Base-by-base conservation (phyloP, 2,888 invertebrate genomes). In the Tupiocoris notatus region DNA sequence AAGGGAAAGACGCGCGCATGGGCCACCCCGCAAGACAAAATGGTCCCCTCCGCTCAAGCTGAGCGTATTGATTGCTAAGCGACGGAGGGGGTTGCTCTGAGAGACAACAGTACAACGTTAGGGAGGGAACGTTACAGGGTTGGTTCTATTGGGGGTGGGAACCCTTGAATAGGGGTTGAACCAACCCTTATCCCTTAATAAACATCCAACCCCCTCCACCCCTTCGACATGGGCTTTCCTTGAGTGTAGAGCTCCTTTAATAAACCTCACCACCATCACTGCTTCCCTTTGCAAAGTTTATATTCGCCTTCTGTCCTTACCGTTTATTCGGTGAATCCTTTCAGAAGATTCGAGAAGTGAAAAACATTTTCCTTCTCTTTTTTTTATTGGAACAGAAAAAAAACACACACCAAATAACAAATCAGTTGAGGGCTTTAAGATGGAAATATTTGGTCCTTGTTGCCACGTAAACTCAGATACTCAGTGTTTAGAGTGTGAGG, bases 101-200 rank as follows among this genome's bases (percentile, higher is more conserved):
- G 75, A 75, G 75, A 75, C 75, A 75, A 75, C 75, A 62, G 73
- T 70, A 70, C 70, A 70, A 65, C 39, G 39, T 39, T 39, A 39
- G 24, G 22, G 67, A n/a, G n/a, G n/a, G n/a, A n/a, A n/a, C n/a
- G n/a, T n/a, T n/a, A n/a, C n/a, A n/a, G n/a, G n/a, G 67, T 54
- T 21, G 6, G 39, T 12, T 39, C 39, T 3, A 62, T 16, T 21
- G 71, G 21, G 71, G 12, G 25, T 7, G 62, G 54, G 23, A 54
- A 20, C 17, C 12, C 21, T 20, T 62, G 70, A 17, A 22, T 20
- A 57, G 62, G 73, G 73, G 62, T 25, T 24, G 73, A 62, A 73
- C 61, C 73, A 61, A 73, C 73, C 73, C 73, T 73, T 73, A 73
- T 73, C 73, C 73, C 54, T 73, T 73, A 73, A 73, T 73, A 73